Evolutionary conservation across 2,888 invertebrate species (phyloP), one percentile per base, ranked within the genome.

Genomic region (Anodontia alba): DNA sequence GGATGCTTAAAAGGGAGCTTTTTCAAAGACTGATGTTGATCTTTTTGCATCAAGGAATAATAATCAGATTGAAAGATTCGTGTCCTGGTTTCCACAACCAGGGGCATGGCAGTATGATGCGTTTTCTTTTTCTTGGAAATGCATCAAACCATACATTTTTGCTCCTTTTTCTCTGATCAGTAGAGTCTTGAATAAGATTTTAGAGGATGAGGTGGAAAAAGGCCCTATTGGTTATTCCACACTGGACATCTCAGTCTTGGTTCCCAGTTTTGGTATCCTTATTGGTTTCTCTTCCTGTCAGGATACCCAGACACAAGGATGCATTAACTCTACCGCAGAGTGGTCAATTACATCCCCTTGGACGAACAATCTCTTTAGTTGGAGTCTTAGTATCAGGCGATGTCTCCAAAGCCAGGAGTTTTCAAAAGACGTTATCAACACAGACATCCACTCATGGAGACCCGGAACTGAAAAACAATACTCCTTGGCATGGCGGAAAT

Each of bases 241-340:
- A 70, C 20, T 80, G 83, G 78, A 43, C 26, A 69, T 76, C 76
- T 23, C 78, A 78, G 33, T 36, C 72, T 31, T 78, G 80, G 77
- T 80, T 67, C 73, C 83, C 83, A 70, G 15, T 51, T n/a, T 51
- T 80, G 29, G n/a, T 83, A 17, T 29, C 69, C 20, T 33, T 69
- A 1, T 66, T 78, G 33, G 70, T 74, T 42, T 73, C 73, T 74
- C 17, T 73, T 70, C 73, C 78, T 54, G 38, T 68, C 49, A 73
- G 78, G 36, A 42, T 78, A 26, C 76, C 78, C 29, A 33, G 57
- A 31, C 72, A 77, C 73, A 68, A 72, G 69, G 73, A 78, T 57
- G 17, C 73, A 3, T 20, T 49, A 20, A 20, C 20, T 10, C 23
- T 49, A 17, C 49, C 49, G 20, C 49, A 49, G 8, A 49, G 23